Base-by-base conservation (phyloP, 2,888 invertebrate species). In the Baccha elongata region DNA sequence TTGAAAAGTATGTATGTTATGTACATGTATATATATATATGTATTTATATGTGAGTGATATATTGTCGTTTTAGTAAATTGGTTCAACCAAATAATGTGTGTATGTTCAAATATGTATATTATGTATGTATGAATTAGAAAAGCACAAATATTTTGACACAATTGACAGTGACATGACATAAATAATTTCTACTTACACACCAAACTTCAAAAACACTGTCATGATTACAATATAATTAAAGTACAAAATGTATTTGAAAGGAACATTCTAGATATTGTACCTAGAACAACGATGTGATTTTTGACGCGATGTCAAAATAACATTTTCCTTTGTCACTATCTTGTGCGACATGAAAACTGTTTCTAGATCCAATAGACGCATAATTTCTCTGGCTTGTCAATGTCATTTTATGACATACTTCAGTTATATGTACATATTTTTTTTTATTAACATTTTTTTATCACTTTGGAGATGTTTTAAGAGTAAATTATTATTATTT, bases 341-440 rank as follows among this genome's bases (percentile, higher is more conserved):
- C 35, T 62, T 29, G 10, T 52, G 21, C 13, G 15, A 50, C 50
- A 29, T 29, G 48, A 50, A 65, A 67, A 74, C 46, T 71, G 71
- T 71, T 21, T 50, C n/a, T n/a, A n/a, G n/a, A n/a, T n/a, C n/a
- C 48, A 40, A 10, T 4, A 32, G 35, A 48, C 23, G 42, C n/a
- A 58, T 35, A 73, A n/a, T n/a, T n/a, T 67, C 46, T 73, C 50
- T 44, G 23, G 8, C 7, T 3, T 65, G 60, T 62, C 67, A 73
- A 23, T 62, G 42, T 79, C 67, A 53, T 60, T 60, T 62, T 46
- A n/a, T 78, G 60, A 48, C 67, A 48, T 67, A n/a, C n/a, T 67
- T 67, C 37, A 37, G 35, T 50, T 46, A 29, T 32, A n/a, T n/a
- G n/a, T n/a, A 23, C 50, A 21, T 60, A 6, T 35, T 26, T 23